Conservation (phyloP, 2,888 invertebrate genomes). For the Eulithis prunata region DNA sequence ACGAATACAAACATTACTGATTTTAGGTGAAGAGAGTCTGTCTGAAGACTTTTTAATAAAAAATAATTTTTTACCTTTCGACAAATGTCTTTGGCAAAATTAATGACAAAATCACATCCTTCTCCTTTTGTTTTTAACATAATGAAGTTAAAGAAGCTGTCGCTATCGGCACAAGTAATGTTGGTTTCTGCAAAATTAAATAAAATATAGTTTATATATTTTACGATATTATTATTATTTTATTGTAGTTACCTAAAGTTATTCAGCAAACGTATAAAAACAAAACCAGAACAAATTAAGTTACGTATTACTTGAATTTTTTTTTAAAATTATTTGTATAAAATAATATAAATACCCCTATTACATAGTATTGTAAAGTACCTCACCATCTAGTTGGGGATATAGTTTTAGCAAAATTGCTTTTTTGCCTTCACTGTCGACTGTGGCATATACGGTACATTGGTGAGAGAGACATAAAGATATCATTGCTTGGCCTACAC, state of each 20-base stretch:
- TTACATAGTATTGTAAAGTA: neutral
- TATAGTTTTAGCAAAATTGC: slow-evolving; percentile 51
- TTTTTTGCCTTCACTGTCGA: slow-evolving; percentile 54
- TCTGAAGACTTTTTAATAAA: neutral
- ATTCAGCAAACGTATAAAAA: too few relatives aligned
- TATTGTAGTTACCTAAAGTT: too few relatives aligned
- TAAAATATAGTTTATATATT: neutral
- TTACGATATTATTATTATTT: too few relatives aligned
- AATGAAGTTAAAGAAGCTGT: slow-evolving; percentile 20
- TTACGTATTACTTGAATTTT: too few relatives aligned
- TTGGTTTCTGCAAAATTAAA: slow-evolving; percentile 30
- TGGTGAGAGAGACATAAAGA: slow-evolving; percentile 51
- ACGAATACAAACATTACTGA: too few relatives aligned
- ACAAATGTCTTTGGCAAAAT: slow-evolving; percentile 15
- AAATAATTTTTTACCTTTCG: slow-evolving; percentile 25
- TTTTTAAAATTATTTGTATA: too few relatives aligned
- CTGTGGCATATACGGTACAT: slow-evolving; percentile 56
- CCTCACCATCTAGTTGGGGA: slow-evolving; percentile 54
- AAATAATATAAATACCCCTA: too few relatives aligned
- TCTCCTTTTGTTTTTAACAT: slow-evolving; percentile 19
- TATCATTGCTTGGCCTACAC: slow-evolving; percentile 62
- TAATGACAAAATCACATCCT: slow-evolving; percentile 34
- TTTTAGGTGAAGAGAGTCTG: too few relatives aligned
- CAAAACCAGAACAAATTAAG: too few relatives aligned
- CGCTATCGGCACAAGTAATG: slow-evolving; percentile 23